phyloP scores from a whole-genome alignment of 2,888 invertebrate species.

The Busseola fusca region DNA sequence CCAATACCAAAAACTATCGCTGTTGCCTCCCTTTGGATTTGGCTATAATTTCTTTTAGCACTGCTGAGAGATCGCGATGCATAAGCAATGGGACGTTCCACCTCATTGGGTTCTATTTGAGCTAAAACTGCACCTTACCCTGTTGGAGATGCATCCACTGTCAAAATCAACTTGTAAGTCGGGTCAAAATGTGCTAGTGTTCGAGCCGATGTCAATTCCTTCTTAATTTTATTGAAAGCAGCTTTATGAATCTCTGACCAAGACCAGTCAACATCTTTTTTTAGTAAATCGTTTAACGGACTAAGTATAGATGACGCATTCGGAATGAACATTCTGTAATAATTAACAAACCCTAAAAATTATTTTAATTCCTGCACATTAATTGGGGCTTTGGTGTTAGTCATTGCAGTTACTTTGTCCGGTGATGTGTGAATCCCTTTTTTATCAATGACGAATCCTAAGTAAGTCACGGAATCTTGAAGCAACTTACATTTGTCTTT shows the following conservation, averaged over 20 bases:
- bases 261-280: background rate
- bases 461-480: too few species aligned
- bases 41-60: conserved; percentile 1
- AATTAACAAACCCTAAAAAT: conserved; percentile 7
- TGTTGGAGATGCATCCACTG: conserved; percentile 1
- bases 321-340: background rate
- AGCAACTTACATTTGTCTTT: too few species aligned
- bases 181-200: background rate
- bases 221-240: background rate
- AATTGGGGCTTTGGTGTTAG: background rate
- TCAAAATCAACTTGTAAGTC: background rate
- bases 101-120: background rate
- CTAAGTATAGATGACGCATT: background rate
- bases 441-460: too few species aligned
- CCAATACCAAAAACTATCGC: conserved; percentile 1
- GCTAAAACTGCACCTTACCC: conserved; percentile 5
- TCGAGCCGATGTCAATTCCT: background rate
- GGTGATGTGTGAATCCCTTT: too few species aligned
- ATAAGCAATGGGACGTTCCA: conserved; percentile 1
- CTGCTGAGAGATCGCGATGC: background rate
- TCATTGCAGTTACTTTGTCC: background rate
- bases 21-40: conserved; percentile 2
- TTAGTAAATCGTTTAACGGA: background rate
- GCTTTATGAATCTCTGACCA: background rate
- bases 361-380: background rate